A percentile compares a stretch with the other conserved stretches of the same genome.
Conservation (phyloP, 2,888 invertebrate species). For the Lasioglossum morio region DNA sequence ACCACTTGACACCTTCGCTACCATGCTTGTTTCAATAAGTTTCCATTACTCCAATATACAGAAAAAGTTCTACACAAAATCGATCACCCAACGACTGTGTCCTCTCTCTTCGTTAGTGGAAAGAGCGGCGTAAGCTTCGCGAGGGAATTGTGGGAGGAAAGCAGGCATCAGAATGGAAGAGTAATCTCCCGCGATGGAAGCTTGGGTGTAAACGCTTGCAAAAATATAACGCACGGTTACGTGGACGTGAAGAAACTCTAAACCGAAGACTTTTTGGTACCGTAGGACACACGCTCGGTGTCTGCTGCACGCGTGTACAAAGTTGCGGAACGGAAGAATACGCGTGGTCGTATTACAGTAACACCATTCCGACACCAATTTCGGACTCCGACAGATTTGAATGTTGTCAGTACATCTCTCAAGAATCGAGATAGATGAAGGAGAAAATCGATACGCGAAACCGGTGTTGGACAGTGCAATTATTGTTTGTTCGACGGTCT, state of each 20-base stretch:
- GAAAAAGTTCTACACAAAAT: background rate
- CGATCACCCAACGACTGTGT: background rate
- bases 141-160: background rate
- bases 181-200: constrained; percentile 39
- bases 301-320: background rate
- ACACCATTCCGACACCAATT: background rate
- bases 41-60: background rate
- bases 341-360: background rate
- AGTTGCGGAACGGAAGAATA: background rate
- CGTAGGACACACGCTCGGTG: background rate
- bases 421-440: background rate
- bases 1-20: background rate
- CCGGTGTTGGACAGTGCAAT: background rate
- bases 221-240: background rate
- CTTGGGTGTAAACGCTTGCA: constrained; percentile 24
- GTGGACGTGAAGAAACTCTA: background rate
- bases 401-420: background rate
- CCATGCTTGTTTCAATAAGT: background rate
- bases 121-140: background rate
- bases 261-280: constrained; percentile 14
- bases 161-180: constrained; percentile 43
- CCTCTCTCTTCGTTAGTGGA: background rate
- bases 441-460: background rate
- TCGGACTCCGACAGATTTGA: background rate
- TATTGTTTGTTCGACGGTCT: background rate